These are phyloP conservation scores for Avahi laniger DNA, from an alignment of 2,797 vertebrate species.

Conservation along the genomic window DNA sequence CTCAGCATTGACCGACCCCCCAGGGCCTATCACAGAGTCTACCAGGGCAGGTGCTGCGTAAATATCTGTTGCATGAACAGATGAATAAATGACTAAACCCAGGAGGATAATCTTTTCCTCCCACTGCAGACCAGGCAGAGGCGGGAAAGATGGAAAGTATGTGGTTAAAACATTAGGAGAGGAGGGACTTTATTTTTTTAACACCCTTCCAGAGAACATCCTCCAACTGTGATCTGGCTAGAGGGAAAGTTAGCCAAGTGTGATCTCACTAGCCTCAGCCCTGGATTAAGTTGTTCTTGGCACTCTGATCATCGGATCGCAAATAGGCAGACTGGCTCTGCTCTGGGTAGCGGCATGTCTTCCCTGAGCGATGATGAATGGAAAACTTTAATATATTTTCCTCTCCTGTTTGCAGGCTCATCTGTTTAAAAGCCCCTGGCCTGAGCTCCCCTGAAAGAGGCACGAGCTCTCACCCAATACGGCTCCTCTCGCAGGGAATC, in stretches of 20 bases:
- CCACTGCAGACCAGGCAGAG: not conserved
- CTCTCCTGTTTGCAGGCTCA: not conserved
- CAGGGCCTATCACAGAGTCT: too few relatives aligned
- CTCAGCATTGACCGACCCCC: not conserved
- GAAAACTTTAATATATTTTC: not conserved
- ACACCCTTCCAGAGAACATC: not conserved
- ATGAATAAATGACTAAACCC: not conserved
- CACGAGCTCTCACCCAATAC: not conserved
- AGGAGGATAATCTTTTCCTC: not conserved
- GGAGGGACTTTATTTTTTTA: not conserved
- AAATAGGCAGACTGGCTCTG: not conserved
- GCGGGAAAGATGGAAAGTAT: not conserved
- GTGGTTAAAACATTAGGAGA: conserved; percentile 41
- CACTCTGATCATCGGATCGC: conserved; percentile 16
- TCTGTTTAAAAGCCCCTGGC: not conserved
- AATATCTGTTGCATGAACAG: not conserved
- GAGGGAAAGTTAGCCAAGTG: conserved; percentile 61
- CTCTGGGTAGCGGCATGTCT: not conserved
- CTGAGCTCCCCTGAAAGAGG: not conserved
- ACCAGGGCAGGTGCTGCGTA: not conserved
- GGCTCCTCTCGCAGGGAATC: not conserved
- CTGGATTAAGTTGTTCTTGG: conserved; percentile 64
- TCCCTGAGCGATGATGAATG: not conserved
- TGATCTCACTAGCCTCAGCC: conserved; percentile 63
- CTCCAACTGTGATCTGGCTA: conserved; percentile 2